Evolutionary conservation across 2,113 vertebrate species (phyloP), one percentile per base, ranked within the genome.

Genomic region (Telmatochromis brichardi): DNA sequence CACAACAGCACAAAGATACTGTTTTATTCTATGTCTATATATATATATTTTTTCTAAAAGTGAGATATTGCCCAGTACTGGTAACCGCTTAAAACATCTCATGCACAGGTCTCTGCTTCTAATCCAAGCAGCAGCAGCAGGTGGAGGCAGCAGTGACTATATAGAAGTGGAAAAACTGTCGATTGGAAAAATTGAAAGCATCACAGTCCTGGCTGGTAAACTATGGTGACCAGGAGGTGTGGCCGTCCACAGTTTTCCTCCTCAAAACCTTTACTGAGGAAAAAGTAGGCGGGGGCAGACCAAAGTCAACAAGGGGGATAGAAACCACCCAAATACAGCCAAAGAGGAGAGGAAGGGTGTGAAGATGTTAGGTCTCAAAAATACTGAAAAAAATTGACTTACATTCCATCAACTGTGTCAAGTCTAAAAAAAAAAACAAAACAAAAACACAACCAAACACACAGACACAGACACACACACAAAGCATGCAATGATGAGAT

Each of bases 401-500:
- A 98, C 97, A 98, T 98, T 97, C 98, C 97, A 97, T 98, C 97
- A 97, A 97, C 97, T 96, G 97, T 97, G 96, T 98, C 97, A 97
- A 92, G 95, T 98, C 98, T 98, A 98, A 97, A 98, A 63, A 97
- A 98, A 63, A 91, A 80, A 92, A 2, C 33, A 81, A 81, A 97
- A 97, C 94, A 97, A 93, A 97, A 96, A 90, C 76, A 91, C 84
- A 94, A 6, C 83, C 86, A 81, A 68, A 26, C 90, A 84, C 53
- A 90, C 35, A 35, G 31, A 88, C 51, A 97, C 91, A 97, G 1
- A 60, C 57, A 97, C 91, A 45, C 89, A 97, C 92, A 97, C 93
- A 97, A 89, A 97, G 94, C 97, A 98, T 97, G 97, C 96, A 94
- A 95, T 96, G 96, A 97, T 96, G 94, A 97, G 97, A 95, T 81